Percentiles rank a stretch among this genome's conserved stretches.
Conservation (phyloP, 2,113 vertebrate genomes). For the Seriola dumerili region DNA sequence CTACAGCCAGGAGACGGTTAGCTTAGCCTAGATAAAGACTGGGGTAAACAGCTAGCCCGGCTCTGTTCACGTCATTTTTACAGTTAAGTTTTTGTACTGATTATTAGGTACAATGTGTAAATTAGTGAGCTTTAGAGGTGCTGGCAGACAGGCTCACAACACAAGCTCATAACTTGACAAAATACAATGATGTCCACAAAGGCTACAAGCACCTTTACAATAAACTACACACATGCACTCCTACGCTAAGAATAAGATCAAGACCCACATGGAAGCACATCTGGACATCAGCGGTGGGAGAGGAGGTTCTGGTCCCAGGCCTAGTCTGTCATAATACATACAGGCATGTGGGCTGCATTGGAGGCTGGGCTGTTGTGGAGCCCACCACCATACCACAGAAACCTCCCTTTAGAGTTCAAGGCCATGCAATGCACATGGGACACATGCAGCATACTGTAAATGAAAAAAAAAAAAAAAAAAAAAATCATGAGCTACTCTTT, state of each 20-base stretch:
- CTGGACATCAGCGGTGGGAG: slow-evolving; percentile 57
- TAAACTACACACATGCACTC: slow-evolving; percentile 2
- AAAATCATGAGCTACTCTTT: background rate
- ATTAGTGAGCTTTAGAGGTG: too few relatives aligned
- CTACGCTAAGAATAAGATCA: slow-evolving; percentile 1
- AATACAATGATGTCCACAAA: background rate
- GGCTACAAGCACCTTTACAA: background rate
- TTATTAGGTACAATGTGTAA: too few relatives aligned
- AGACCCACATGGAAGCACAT: slow-evolving; percentile 54
- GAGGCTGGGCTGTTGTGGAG: slow-evolving; percentile 39
- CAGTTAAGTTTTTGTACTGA: too few relatives aligned
- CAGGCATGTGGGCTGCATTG: slow-evolving; percentile 39
- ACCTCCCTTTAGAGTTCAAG: slow-evolving; percentile 27
- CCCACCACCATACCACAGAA: slow-evolving; percentile 43
- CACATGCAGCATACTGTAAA: slow-evolving; percentile 25
- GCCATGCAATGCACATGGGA: background rate
- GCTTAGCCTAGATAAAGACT: background rate
- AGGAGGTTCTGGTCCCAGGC: slow-evolving; percentile 26
- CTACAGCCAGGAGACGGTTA: background rate
- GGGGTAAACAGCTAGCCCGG: background rate
- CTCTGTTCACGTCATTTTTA: background rate
- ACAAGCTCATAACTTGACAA: too few relatives aligned
- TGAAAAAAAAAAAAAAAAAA: background rate
- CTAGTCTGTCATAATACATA: slow-evolving; percentile 43
- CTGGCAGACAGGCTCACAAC: too few relatives aligned